Evolutionary conservation across 1,140 invertebrate genomes (phyloP).

Genomic region (Zaprionus tsacasi): DNA sequence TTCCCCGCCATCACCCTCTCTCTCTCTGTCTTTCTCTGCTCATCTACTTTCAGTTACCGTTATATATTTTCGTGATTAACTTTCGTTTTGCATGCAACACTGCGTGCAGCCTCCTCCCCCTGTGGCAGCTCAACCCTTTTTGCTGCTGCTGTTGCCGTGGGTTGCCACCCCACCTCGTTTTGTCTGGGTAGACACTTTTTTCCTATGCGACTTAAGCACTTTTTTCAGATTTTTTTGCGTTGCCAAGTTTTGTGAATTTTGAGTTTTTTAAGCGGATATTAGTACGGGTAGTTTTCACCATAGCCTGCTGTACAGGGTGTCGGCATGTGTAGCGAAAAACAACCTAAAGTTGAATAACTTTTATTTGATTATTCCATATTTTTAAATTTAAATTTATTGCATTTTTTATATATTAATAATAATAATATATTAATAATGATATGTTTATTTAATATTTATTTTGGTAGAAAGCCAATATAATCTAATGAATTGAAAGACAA

Average conservation of each 20-base stretch:
- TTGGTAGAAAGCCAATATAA: too few species aligned
- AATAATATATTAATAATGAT: too few species aligned
- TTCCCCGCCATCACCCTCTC: background rate
- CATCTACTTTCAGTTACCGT: slow-evolving; percentile 69
- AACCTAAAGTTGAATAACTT: background rate
- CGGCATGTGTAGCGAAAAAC: background rate
- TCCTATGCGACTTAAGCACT: slow-evolving; percentile 19
- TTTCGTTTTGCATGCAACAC: slow-evolving; percentile 77
- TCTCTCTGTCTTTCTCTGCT: slow-evolving; percentile 16
- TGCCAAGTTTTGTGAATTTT: slow-evolving; percentile 58
- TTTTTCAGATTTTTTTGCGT: slow-evolving; percentile 31
- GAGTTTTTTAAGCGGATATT: slow-evolving; percentile 64
- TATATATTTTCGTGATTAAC: slow-evolving; percentile 82
- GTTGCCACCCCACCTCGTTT: background rate
- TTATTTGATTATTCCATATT: background rate
- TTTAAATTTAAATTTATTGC: too few species aligned
- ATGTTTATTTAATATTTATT: too few species aligned
- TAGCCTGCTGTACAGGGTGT: slow-evolving; percentile 32
- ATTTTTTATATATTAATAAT: too few species aligned
- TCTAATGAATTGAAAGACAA: too few species aligned
- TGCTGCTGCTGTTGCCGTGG: slow-evolving; percentile 11
- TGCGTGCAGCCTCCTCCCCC: slow-evolving; percentile 42
- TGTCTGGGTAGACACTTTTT: slow-evolving; percentile 27
- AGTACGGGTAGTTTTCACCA: slow-evolving; percentile 36
- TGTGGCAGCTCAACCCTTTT: slow-evolving; percentile 44